Evolutionary conservation across 2,113 vertebrate genomes (phyloP).

Genomic region (Origma solitaria): DNA sequence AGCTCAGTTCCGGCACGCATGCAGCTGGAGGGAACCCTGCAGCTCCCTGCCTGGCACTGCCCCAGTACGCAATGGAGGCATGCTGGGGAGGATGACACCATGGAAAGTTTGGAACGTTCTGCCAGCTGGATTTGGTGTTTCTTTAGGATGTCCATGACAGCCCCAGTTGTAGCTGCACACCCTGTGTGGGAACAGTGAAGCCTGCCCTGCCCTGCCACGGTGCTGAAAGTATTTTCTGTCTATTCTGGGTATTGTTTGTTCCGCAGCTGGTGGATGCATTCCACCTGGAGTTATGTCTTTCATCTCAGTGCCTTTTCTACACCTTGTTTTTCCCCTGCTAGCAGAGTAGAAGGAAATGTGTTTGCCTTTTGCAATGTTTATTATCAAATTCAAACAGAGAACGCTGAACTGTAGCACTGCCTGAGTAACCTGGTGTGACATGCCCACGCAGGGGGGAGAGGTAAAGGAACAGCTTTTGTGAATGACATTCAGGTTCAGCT

Average conservation of each 20-base stretch:
- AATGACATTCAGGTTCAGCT: not conserved
- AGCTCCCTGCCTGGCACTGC: not conserved
- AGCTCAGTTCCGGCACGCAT: fast-evolving
- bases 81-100: not conserved
- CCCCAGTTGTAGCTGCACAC: not conserved
- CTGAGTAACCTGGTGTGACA: not conserved
- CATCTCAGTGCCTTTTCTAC: not conserved
- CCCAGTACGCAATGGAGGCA: not conserved
- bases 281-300: not conserved
- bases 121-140: not conserved
- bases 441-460: fast-evolving
- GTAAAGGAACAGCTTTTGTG: not conserved
- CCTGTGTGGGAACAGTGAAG: not conserved
- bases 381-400: not conserved
- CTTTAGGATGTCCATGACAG: not conserved
- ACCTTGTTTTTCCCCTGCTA: not conserved
- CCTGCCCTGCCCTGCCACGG: not conserved
- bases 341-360: not conserved
- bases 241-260: not conserved
- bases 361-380: not conserved
- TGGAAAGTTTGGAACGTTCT: not conserved
- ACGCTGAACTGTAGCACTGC: not conserved
- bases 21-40: not conserved
- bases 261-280: fast-evolving
- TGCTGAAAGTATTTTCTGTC: not conserved